Percentiles rank a stretch among this genome's conserved stretches.
These are phyloP conservation scores for Timema podura DNA, from an alignment of 2,888 invertebrate species.

Conservation along the genomic window DNA sequence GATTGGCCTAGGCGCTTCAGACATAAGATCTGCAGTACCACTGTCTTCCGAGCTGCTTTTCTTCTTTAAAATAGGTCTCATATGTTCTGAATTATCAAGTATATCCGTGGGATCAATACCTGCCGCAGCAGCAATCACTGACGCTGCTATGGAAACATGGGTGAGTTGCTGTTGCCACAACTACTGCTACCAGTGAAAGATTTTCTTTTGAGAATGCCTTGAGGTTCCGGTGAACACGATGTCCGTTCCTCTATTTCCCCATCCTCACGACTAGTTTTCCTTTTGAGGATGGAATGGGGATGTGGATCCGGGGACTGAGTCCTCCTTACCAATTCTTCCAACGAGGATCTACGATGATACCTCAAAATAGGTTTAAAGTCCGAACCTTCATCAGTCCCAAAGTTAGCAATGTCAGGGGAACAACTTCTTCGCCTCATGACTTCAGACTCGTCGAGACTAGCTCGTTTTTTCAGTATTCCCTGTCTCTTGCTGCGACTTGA, in stretches of 20 bases:
- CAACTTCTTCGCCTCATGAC: conserved; percentile 64
- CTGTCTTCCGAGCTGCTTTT: conserved; percentile 71
- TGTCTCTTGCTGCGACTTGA: conserved; percentile 51
- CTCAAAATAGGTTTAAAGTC: conserved; percentile 65
- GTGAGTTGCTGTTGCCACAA: conserved; percentile 54
- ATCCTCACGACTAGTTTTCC: conserved; percentile 59
- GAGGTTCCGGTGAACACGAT: conserved; percentile 63
- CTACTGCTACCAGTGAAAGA: conserved; percentile 58
- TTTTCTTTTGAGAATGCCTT: conserved; percentile 65
- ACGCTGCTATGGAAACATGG: conserved; percentile 67
- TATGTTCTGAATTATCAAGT: conserved; percentile 51
- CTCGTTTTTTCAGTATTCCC: conserved; percentile 78
- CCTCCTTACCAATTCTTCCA: conserved; percentile 62
- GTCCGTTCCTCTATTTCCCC: conserved; percentile 55
- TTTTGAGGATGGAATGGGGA: conserved; percentile 59
- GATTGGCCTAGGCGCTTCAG: conserved; percentile 58
- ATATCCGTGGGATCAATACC: conserved; percentile 38
- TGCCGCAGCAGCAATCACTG: conserved; percentile 61
- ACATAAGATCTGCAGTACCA: conserved; percentile 32
- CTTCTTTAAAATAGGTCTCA: conserved; percentile 78
- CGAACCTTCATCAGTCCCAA: conserved; percentile 27
- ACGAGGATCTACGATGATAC: conserved; percentile 62
- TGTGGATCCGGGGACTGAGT: conserved; percentile 58
- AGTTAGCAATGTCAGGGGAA: conserved; percentile 57
- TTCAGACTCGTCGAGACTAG: conserved; percentile 75